Evolutionary conservation across 2,888 invertebrate species (phyloP), one percentile per base, ranked within the genome.

Genomic region (Mesorhabditis spiculigera): DNA sequence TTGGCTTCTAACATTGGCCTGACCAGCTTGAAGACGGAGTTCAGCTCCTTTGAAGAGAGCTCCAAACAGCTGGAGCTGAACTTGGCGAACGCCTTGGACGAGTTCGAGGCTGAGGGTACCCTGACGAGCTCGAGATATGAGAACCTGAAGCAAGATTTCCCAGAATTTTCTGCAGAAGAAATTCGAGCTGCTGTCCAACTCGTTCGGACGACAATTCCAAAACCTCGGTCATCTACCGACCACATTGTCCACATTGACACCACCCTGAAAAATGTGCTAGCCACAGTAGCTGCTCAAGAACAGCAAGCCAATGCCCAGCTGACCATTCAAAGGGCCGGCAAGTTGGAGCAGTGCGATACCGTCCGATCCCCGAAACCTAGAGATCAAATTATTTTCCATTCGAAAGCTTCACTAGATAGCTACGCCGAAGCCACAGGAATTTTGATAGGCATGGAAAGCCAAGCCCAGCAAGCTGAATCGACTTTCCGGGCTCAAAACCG

Each of bases 181-280:
- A 68, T 74, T 5, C 70, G 73, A 6, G 78, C 75, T 63, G 78
- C 75, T 6, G 72, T 78, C 16, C 71, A 73, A 61, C 68, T 80
- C 42, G 76, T 80, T 5, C 70, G 76, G 65, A 72, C 72, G 71
- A 65, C 74, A 0, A 42, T 78, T 6, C 74, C 77, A 50, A 72
- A 74, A 58, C 70, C 74, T 65, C 69, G 73, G 44, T 74, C 75
- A 69, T 71, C 74, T 5, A 75, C 77, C 4, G 74, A 78, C 16
- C 80, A 80, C 68, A 75, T 78, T 13, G 71, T 80, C 69, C 75
- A 71, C 6, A 61, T 80, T 28, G 71, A 76, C 63, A 78, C 78
- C 6, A 71, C 71, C 4, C 73, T 80, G 63, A 70, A 73, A 10
- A 78, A 78, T 63, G 71, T 73, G 5, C 71, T 78, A 28, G 76